Percentiles rank a stretch among this genome's conserved stretches.
phyloP scores from a whole-genome alignment of 2,888 invertebrate species.

The Tanytarsus gracilentus region DNA sequence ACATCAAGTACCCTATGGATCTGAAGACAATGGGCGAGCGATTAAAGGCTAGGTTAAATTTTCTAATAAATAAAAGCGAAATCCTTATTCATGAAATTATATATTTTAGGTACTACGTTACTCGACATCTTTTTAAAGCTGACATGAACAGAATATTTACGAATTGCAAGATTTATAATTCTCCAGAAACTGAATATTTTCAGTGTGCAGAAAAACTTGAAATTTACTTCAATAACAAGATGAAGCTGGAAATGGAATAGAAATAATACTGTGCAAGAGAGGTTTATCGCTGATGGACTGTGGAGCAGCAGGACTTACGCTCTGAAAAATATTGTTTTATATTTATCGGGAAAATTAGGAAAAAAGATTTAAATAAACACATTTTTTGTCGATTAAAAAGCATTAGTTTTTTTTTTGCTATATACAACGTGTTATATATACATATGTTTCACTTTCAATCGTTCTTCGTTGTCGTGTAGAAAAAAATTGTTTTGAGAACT shows the following conservation, averaged over 20 bases:
- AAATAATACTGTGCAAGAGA: not conserved
- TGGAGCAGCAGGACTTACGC: too few relatives aligned
- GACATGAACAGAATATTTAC: constrained; percentile 94
- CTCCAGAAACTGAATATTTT: constrained; percentile 89
- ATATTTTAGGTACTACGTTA: constrained; percentile 65
- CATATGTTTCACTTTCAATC: too few relatives aligned
- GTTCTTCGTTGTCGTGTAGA: too few relatives aligned
- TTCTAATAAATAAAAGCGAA: not conserved
- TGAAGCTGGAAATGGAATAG: constrained; percentile 56
- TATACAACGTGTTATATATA: too few relatives aligned
- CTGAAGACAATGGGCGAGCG: constrained; percentile 45
- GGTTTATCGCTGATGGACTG: too few relatives aligned
- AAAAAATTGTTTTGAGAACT: not conserved
- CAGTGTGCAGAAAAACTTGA: constrained; percentile 65
- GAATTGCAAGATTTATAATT: constrained; percentile 93
- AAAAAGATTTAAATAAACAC: too few relatives aligned
- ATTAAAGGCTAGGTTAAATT: constrained; percentile 37
- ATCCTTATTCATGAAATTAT: constrained; percentile 7
- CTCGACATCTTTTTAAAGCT: constrained; percentile 82
- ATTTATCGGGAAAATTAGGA: too few relatives aligned
- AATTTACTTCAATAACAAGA: constrained; percentile 85
- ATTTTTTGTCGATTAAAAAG: too few relatives aligned
- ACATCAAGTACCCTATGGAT: constrained; percentile 98
- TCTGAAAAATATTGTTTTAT: too few relatives aligned
- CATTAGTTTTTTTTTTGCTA: too few relatives aligned